Percentiles rank a stretch among this genome's conserved stretches.
Conservation (phyloP, 2,888 invertebrate species). For the Gnatocerus cornutus region DNA sequence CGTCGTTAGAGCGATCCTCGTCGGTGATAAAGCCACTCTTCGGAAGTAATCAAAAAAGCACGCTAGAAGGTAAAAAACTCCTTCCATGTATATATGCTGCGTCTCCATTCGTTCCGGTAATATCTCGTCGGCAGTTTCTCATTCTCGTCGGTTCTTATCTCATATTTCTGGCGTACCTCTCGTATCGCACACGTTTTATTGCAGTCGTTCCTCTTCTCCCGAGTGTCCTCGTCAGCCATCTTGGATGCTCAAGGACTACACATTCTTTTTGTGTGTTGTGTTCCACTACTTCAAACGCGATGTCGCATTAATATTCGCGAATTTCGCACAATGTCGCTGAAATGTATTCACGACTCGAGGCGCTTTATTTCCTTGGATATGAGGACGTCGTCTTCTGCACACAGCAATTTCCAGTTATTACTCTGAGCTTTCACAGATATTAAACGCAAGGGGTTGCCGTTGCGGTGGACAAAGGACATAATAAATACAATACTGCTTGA, state of each 20-base stretch:
- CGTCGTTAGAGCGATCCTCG: slow-evolving; percentile 52
- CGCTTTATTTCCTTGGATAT: slow-evolving; percentile 50
- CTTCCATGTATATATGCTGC: slow-evolving; percentile 39
- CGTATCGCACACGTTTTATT: slow-evolving; percentile 68
- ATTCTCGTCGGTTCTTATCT: slow-evolving; percentile 62
- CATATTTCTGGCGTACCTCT: slow-evolving; percentile 65
- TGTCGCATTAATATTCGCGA: slow-evolving; percentile 54
- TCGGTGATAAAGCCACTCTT: slow-evolving; percentile 55
- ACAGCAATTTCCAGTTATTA: slow-evolving; percentile 48
- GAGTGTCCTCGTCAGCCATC: slow-evolving; percentile 64
- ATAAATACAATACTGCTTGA: too few species aligned
- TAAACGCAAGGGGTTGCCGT: slow-evolving; percentile 38
- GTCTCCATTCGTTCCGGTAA: slow-evolving; percentile 48
- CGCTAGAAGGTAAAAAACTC: slow-evolving; percentile 40
- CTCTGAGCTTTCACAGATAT: slow-evolving; percentile 46
- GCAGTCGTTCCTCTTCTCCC: slow-evolving; percentile 63
- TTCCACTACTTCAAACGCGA: slow-evolving; percentile 51
- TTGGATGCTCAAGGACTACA: slow-evolving; percentile 60
- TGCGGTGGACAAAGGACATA: not conserved
- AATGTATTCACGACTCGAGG: slow-evolving; percentile 52
- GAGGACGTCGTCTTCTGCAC: slow-evolving; percentile 37
- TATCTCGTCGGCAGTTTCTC: slow-evolving; percentile 61
- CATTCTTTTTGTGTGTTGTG: slow-evolving; percentile 51
- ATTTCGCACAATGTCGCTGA: slow-evolving; percentile 52
- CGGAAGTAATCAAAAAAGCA: slow-evolving; percentile 57